phyloP scores from a whole-genome alignment of 2,113 vertebrate species.

The Mobula birostris region DNA sequence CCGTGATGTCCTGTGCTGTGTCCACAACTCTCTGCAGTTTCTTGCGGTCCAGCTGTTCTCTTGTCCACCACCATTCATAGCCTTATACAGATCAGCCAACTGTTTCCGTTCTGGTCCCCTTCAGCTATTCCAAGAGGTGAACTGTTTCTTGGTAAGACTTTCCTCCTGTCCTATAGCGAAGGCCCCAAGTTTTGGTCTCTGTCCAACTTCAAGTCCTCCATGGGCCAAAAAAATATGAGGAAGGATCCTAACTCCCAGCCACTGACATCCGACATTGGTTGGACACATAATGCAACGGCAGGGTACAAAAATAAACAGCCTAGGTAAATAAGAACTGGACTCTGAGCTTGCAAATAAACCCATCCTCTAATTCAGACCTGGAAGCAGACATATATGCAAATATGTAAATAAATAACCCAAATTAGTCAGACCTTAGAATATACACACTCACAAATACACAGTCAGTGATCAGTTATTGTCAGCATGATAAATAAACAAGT shows the following conservation, averaged over 20 bases:
- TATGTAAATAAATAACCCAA: slow-evolving; percentile 33
- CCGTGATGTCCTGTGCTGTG: too few species aligned
- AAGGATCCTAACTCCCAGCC: not conserved
- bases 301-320: slow-evolving; percentile 15
- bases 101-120: too few species aligned
- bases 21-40: too few species aligned
- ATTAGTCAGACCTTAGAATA: not conserved
- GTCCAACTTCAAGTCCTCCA: not conserved
- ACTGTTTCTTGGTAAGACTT: too few species aligned
- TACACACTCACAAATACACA: not conserved
- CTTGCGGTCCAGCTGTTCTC: too few species aligned
- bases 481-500: slow-evolving; percentile 12
- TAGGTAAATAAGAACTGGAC: slow-evolving; percentile 6
- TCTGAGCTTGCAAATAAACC: not conserved
- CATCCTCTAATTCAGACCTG: not conserved
- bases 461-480: slow-evolving; percentile 12
- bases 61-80: too few species aligned
- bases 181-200: not conserved
- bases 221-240: not conserved
- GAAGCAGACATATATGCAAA: slow-evolving; percentile 25
- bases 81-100: too few species aligned
- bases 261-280: not conserved
- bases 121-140: too few species aligned
- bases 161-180: not conserved
- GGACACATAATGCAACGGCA: not conserved